These are phyloP conservation scores for Hymenopus coronatus DNA, from an alignment of 2,888 invertebrate genomes.

Conservation along the genomic window DNA sequence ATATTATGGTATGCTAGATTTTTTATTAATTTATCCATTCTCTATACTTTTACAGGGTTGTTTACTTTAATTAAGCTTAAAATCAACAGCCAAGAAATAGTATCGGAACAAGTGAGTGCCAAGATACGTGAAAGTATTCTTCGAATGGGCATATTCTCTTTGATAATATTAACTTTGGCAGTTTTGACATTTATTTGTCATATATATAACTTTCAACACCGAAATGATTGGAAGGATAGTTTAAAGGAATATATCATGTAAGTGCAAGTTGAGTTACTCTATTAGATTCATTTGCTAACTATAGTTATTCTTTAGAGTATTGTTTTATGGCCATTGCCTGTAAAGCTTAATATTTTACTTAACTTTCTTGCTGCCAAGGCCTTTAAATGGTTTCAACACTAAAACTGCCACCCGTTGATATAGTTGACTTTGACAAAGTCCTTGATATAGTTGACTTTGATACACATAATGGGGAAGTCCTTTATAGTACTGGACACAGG, in stretches of 20 bases:
- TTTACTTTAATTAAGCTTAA: slow-evolving; percentile 75
- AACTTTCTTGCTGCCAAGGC: too few species aligned
- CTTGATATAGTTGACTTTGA: too few species aligned
- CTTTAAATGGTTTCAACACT: too few species aligned
- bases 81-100: slow-evolving; percentile 77
- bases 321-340: too few species aligned
- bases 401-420: too few species aligned
- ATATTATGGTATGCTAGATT: too few species aligned
- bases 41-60: slow-evolving; percentile 45
- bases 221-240: slow-evolving; percentile 70
- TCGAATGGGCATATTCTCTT: slow-evolving; percentile 77
- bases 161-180: slow-evolving; percentile 73
- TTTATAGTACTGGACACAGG: too few species aligned
- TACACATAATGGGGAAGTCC: too few species aligned
- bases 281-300: background rate
- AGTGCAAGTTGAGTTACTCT: slow-evolving; percentile 46
- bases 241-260: slow-evolving; percentile 79
- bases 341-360: too few species aligned
- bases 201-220: slow-evolving; percentile 74
- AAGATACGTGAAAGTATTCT: slow-evolving; percentile 86
- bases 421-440: too few species aligned
- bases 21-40: too few species aligned
- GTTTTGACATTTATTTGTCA: slow-evolving; percentile 80
- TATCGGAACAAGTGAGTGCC: slow-evolving; percentile 77
- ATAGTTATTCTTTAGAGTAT: too few species aligned